phyloP scores from a whole-genome alignment of 2,888 invertebrate genomes.

The Nebria salina region DNA sequence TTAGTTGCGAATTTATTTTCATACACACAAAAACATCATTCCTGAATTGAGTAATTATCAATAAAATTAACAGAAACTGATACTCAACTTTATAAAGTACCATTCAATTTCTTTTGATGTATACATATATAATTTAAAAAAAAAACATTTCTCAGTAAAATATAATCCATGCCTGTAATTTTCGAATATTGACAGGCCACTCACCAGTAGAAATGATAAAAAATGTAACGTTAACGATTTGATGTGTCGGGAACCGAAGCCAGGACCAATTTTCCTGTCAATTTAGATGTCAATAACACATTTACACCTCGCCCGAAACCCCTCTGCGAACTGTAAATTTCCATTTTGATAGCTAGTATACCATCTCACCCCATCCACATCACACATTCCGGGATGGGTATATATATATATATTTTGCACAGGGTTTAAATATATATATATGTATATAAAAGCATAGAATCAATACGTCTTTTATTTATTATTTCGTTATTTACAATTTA shows the following conservation, averaged over 20 bases:
- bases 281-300: conserved; percentile 37
- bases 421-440: too few relatives aligned
- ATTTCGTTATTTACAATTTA: too few relatives aligned
- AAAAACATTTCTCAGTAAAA: neutral
- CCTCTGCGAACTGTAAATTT: neutral
- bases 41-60: too few relatives aligned
- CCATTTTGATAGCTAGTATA: neutral
- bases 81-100: too few relatives aligned
- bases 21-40: too few relatives aligned
- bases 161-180: neutral
- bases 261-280: conserved; percentile 30
- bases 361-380: neutral
- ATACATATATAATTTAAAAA: too few relatives aligned
- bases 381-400: neutral
- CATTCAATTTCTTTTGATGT: too few relatives aligned
- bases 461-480: too few relatives aligned
- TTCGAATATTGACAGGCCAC: neutral
- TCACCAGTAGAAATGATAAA: neutral
- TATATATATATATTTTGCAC: too few relatives aligned
- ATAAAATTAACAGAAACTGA: too few relatives aligned
- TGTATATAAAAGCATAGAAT: too few relatives aligned
- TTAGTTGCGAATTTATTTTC: too few relatives aligned
- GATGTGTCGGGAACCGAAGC: neutral
- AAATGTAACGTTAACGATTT: neutral
- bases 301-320: conserved; percentile 12